These are phyloP conservation scores for Todus mexicanus DNA, from an alignment of 2,797 vertebrate species.

Conservation along the genomic window DNA sequence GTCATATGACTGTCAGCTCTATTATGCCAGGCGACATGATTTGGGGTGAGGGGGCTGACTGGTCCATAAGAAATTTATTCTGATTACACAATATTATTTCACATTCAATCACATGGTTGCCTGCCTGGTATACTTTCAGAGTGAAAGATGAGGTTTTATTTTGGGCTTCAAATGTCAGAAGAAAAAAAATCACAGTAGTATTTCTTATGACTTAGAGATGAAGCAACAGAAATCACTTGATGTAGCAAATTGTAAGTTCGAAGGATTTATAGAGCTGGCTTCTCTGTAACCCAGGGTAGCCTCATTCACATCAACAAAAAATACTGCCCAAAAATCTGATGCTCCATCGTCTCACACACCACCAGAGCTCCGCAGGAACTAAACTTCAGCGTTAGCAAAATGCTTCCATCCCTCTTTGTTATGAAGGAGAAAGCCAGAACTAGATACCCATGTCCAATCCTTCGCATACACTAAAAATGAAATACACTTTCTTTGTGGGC, in stretches of 20 bases:
- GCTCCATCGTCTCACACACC: not conserved
- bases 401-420: slow-evolving; percentile 5
- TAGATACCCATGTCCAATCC: not conserved
- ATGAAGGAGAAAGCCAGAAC: slow-evolving; percentile 7
- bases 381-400: slow-evolving; percentile 14
- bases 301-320: slow-evolving; percentile 21
- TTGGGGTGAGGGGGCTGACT: not conserved
- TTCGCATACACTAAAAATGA: slow-evolving; percentile 20
- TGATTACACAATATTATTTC: not conserved
- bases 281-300: slow-evolving; percentile 9
- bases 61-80: not conserved
- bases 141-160: slow-evolving; percentile 14
- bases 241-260: slow-evolving; percentile 7
- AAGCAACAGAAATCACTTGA: slow-evolving; percentile 23
- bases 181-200: not conserved
- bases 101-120: not conserved
- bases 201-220: slow-evolving; percentile 41
- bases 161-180: not conserved
- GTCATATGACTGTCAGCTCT: not conserved
- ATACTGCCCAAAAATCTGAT: not conserved
- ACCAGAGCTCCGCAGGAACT: slow-evolving; percentile 2
- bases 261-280: slow-evolving; percentile 27
- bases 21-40: not conserved
- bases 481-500: not conserved
- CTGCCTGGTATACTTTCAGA: not conserved